Conservation (phyloP, 2,113 vertebrate genomes). For the Embiotoca jacksoni region DNA sequence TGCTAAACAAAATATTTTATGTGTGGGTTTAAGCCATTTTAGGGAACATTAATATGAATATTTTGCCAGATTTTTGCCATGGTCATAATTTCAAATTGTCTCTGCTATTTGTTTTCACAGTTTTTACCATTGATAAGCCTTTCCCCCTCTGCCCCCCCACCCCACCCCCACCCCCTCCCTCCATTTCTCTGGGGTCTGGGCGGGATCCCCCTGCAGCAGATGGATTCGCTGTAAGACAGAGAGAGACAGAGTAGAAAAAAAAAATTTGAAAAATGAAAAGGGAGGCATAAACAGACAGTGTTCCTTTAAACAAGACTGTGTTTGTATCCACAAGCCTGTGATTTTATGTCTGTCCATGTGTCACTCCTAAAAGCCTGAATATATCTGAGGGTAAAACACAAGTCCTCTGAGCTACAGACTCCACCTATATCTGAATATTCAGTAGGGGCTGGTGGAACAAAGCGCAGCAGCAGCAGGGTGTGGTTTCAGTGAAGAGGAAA, state of each 20-base stretch:
- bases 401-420: slow-evolving; percentile 27
- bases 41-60: not conserved
- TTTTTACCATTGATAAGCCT: slow-evolving; percentile 27
- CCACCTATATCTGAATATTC: slow-evolving; percentile 71
- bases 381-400: slow-evolving; percentile 20
- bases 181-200: slow-evolving; percentile 49
- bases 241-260: slow-evolving; percentile 12
- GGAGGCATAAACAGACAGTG: slow-evolving; percentile 16
- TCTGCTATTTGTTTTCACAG: slow-evolving; percentile 12
- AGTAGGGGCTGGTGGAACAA: slow-evolving; percentile 64
- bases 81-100: not conserved
- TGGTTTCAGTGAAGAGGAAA: slow-evolving; percentile 56
- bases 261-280: slow-evolving; percentile 8
- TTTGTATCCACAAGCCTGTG: slow-evolving; percentile 50
- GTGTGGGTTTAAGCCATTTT: no score
- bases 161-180: not conserved
- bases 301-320: slow-evolving; percentile 32
- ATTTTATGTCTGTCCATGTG: slow-evolving; percentile 42
- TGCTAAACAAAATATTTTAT: not conserved
- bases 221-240: slow-evolving; percentile 59
- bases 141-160: not conserved
- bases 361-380: slow-evolving; percentile 39
- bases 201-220: slow-evolving; percentile 64
- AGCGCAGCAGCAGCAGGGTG: slow-evolving; percentile 71
- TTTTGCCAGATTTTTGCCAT: not conserved